phyloP scores from a whole-genome alignment of 2,888 invertebrate species.

The Graphium colonna region DNA sequence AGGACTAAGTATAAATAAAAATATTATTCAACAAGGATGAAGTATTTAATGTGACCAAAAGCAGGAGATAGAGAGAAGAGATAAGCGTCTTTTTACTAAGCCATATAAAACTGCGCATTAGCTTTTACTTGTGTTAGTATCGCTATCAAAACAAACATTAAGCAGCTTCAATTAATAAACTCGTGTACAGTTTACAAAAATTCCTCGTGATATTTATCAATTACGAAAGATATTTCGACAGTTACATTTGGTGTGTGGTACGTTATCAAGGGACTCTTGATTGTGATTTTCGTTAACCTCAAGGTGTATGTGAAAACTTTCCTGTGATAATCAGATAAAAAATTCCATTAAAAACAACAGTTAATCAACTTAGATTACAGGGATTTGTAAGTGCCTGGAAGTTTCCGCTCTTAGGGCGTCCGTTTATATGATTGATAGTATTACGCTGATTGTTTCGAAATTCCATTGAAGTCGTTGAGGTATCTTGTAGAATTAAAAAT shows the following conservation, averaged over 20 bases:
- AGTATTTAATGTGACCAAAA: no score
- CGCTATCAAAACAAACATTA: neutral
- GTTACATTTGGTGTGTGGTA: neutral
- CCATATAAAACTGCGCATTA: neutral
- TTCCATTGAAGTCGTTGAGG: no score
- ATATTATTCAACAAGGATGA: no score
- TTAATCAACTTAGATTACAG: slow-evolving; percentile 55
- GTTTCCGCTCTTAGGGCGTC: slow-evolving; percentile 52
- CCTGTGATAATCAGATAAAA: slow-evolving; percentile 40
- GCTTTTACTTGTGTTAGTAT: neutral
- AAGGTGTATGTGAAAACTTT: slow-evolving; percentile 8
- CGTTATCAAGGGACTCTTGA: slow-evolving; percentile 1
- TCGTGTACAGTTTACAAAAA: no score
- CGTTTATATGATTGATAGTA: neutral
- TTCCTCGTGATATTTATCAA: slow-evolving; percentile 1
- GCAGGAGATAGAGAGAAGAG: no score
- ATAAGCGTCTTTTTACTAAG: no score
- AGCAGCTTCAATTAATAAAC: no score
- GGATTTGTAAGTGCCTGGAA: slow-evolving; percentile 41
- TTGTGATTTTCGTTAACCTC: neutral
- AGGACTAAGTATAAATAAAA: no score
- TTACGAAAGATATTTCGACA: slow-evolving; percentile 4
- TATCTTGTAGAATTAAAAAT: no score
- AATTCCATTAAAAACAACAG: slow-evolving; percentile 54
- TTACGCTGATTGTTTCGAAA: neutral